Evolutionary conservation across 2,888 invertebrate genomes (phyloP).

Genomic region (Mesodorylaimus sp.): DNA sequence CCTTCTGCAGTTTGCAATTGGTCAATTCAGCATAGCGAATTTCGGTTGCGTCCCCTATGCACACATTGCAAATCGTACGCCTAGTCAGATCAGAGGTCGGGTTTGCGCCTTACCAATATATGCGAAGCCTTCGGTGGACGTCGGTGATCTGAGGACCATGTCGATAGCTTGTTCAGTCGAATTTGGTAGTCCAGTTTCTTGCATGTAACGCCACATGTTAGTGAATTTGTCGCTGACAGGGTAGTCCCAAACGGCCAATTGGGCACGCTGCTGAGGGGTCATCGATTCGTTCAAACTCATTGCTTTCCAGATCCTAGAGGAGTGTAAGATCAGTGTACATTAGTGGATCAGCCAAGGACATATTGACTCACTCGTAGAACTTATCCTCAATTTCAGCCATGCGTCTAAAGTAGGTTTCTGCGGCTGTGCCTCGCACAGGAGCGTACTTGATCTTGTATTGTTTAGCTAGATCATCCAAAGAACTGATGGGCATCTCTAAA

Average conservation of each 20-base stretch:
- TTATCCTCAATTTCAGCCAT: constrained; percentile 85
- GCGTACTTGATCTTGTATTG: constrained; percentile 92
- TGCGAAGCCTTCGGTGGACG: constrained; percentile 57
- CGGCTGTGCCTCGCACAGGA: constrained; percentile 63
- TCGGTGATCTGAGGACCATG: constrained; percentile 39
- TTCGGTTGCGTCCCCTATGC: constrained; percentile 77
- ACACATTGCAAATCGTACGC: too few species aligned
- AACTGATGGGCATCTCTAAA: constrained; percentile 25
- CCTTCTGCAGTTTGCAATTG: constrained; percentile 69
- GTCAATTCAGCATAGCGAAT: constrained; percentile 60
- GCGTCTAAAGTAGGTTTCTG: constrained; percentile 79
- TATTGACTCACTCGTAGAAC: constrained; percentile 65
- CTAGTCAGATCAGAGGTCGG: too few species aligned
- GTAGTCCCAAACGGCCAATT: constrained; percentile 94
- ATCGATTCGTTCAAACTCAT: constrained; percentile 87
- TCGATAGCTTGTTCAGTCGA: constrained; percentile 58
- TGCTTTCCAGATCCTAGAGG: constrained; percentile 76
- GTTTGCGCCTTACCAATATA: constrained; percentile 46
- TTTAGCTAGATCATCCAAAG: constrained; percentile 72
- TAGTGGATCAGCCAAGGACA: neutral
- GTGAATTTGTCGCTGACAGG: constrained; percentile 95
- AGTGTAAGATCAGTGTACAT: neutral
- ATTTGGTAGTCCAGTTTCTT: constrained; percentile 58
- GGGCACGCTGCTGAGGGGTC: constrained; percentile 67
- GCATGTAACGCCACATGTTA: constrained; percentile 95